Evolutionary conservation across 1,140 invertebrate species (phyloP).

Genomic region (Physella acuta): DNA sequence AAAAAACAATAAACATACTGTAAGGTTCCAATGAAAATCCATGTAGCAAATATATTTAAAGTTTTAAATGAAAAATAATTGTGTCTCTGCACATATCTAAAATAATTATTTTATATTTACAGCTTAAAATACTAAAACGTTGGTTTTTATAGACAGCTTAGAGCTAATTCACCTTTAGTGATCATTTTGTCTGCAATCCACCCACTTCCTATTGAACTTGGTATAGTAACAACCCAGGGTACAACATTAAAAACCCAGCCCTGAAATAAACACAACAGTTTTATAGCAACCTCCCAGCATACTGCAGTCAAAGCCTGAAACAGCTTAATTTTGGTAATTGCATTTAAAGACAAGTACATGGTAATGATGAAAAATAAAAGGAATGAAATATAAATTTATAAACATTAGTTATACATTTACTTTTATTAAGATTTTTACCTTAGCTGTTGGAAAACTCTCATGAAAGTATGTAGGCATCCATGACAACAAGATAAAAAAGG

Average conservation of each 20-base stretch:
- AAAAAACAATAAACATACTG: constrained; percentile 4
- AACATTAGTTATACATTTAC: no score
- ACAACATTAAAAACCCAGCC: constrained; percentile 63
- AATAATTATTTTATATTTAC: neutral
- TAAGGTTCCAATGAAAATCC: neutral
- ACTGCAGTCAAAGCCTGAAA: no score
- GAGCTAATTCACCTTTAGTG: constrained; percentile 55
- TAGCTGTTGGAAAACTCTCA: constrained; percentile 64
- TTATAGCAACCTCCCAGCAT: no score
- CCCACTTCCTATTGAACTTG: constrained; percentile 70
- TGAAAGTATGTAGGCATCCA: constrained; percentile 78
- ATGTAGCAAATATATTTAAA: constrained; percentile 1
- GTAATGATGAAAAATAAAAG: no score
- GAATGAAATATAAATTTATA: no score
- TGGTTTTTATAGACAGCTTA: no score
- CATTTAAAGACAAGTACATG: no score
- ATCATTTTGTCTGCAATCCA: constrained; percentile 68
- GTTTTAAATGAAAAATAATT: neutral
- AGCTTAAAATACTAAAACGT: no score
- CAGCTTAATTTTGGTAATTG: no score
- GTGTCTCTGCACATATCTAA: no score
- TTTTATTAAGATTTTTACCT: constrained; percentile 42
- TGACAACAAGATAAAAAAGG: constrained; percentile 74
- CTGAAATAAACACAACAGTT: constrained; percentile 17
- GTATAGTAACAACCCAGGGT: constrained; percentile 71